These are phyloP conservation scores for Cantharis nigra DNA, from an alignment of 2,888 invertebrate genomes.

Conservation along the genomic window DNA sequence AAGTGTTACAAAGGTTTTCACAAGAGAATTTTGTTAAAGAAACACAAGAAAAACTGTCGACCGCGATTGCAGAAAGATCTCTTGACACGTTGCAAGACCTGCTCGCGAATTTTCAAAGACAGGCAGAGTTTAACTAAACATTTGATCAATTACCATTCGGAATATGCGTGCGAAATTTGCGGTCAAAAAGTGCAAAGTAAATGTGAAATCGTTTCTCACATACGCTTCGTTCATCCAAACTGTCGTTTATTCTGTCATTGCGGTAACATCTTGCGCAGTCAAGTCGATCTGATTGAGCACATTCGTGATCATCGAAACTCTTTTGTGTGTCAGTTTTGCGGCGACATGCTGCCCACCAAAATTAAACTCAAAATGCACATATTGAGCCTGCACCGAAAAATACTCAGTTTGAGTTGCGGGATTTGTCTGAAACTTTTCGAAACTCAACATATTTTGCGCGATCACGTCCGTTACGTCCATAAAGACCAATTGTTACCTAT, in stretches of 20 bases:
- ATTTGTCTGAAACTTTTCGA: constrained; percentile 62
- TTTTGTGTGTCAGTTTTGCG: constrained; percentile 64
- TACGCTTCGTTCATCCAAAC: constrained; percentile 60
- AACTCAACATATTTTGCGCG: constrained; percentile 60
- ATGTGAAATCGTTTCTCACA: constrained; percentile 62
- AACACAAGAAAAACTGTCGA: constrained; percentile 63
- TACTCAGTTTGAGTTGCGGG: constrained; percentile 62
- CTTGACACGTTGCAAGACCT: constrained; percentile 62
- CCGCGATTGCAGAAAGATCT: constrained; percentile 58
- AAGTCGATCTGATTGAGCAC: constrained; percentile 59
- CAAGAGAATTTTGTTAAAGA: constrained; percentile 60
- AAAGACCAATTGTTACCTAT: constrained; percentile 56
- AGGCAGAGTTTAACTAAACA: constrained; percentile 61
- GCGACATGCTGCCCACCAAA: constrained; percentile 61
- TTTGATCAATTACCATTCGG: constrained; percentile 60
- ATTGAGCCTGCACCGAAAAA: constrained; percentile 60
- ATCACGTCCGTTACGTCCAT: constrained; percentile 61
- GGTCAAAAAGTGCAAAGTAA: constrained; percentile 60
- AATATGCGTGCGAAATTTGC: constrained; percentile 61
- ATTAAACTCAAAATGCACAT: constrained; percentile 65
- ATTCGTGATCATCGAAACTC: constrained; percentile 59
- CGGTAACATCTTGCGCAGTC: constrained; percentile 59
- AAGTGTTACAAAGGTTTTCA: constrained; percentile 63
- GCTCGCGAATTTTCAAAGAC: constrained; percentile 62
- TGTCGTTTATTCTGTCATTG: constrained; percentile 62